phyloP scores from a whole-genome alignment of 2,888 invertebrate genomes.

The Adelognathus sp. region DNA sequence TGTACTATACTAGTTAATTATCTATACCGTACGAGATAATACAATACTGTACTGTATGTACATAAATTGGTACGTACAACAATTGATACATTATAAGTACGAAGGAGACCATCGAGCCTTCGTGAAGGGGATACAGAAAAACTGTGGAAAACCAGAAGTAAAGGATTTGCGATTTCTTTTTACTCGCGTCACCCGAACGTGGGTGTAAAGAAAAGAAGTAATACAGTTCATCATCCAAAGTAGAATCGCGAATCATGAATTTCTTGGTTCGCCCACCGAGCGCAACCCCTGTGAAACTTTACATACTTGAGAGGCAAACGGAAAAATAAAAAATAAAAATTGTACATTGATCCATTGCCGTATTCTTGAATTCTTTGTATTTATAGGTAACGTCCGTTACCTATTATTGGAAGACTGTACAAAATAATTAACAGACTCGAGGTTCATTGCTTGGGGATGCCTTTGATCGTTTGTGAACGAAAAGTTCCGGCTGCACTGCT shows the following conservation, averaged over 20 bases:
- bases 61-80: slow-evolving; percentile 52
- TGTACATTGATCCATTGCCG: slow-evolving; percentile 44
- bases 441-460: background rate
- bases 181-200: background rate
- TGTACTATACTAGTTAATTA: slow-evolving; percentile 48
- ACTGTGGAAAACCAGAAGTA: background rate
- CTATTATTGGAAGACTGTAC: slow-evolving; percentile 48
- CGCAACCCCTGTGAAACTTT: background rate
- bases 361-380: slow-evolving; percentile 43
- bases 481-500: slow-evolving; percentile 22
- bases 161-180: slow-evolving; percentile 1
- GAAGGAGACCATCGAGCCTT: slow-evolving; percentile 33
- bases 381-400: slow-evolving; percentile 9
- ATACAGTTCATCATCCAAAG: background rate
- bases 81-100: slow-evolving; percentile 1
- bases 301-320: background rate
- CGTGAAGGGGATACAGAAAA: slow-evolving; percentile 29
- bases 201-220: background rate
- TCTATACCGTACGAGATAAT: slow-evolving; percentile 37
- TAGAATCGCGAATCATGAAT: background rate
- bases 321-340: background rate
- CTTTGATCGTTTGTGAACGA: background rate
- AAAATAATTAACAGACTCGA: slow-evolving; percentile 29
- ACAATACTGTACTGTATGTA: slow-evolving; percentile 34
- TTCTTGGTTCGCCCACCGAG: background rate